These are phyloP conservation scores for Melanotaenia boesemani DNA, from an alignment of 2,797 vertebrate genomes.

Conservation along the genomic window DNA sequence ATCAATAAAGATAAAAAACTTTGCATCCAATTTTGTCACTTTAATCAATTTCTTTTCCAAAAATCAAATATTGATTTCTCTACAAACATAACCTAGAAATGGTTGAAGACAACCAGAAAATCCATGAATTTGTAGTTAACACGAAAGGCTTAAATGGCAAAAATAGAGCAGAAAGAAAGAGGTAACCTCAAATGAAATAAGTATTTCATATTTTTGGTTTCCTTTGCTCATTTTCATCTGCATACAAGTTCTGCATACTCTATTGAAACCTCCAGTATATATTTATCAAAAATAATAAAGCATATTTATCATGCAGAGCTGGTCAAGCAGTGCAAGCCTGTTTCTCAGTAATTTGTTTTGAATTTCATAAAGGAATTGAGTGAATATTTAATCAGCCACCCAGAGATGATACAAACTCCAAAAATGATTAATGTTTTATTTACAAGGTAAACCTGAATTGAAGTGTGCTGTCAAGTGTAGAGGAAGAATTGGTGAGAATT, in stretches of 20 bases:
- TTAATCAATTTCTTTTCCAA: too few relatives aligned
- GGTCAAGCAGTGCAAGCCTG: not conserved
- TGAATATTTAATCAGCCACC: conserved; percentile 3
- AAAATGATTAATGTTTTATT: not conserved
- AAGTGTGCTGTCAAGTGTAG: conserved; percentile 41
- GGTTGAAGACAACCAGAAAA: too few relatives aligned
- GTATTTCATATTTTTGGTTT: not conserved
- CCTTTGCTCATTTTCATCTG: not conserved
- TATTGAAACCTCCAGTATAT: not conserved
- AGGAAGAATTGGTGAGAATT: conserved; percentile 43
- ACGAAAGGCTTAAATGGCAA: too few relatives aligned
- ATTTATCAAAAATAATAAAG: not conserved
- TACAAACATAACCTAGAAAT: too few relatives aligned
- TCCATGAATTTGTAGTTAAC: too few relatives aligned
- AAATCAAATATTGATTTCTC: too few relatives aligned
- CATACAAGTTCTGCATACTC: not conserved
- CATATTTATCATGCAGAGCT: not conserved
- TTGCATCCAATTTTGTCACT: too few relatives aligned
- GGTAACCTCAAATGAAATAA: too few relatives aligned
- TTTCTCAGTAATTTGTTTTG: not conserved
- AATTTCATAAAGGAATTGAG: not conserved
- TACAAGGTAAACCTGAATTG: conserved; percentile 31
- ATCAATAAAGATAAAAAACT: too few relatives aligned
- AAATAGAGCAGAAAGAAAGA: too few relatives aligned
- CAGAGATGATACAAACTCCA: not conserved